Percentiles rank a stretch among this genome's conserved stretches.
Evolutionary conservation across 2,797 vertebrate species (phyloP).

Genomic region (Spinus pinus): DNA sequence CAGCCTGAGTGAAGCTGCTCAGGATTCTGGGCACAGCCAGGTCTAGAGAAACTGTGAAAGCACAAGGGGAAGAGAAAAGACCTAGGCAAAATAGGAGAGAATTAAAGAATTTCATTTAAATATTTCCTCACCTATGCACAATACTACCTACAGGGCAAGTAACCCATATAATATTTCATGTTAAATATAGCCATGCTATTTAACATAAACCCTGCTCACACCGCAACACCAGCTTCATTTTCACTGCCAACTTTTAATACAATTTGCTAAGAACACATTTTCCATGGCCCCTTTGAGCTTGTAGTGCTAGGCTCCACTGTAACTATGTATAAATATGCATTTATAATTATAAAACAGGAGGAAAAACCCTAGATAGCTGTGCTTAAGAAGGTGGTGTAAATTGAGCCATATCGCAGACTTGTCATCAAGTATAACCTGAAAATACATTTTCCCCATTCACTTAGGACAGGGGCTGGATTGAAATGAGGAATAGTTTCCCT

Average conservation of each 20-base stretch:
- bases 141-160: not conserved
- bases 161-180: not conserved
- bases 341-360: not conserved
- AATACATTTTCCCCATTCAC: not conserved
- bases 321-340: not conserved
- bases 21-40: constrained; percentile 16
- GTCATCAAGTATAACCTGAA: not conserved
- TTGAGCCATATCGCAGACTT: not conserved
- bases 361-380: not conserved
- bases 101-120: not conserved
- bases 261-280: not conserved
- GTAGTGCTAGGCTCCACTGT: not conserved
- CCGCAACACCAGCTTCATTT: not conserved
- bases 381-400: not conserved
- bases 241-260: not conserved
- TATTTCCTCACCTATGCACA: not conserved
- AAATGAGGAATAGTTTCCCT: not conserved
- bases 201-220: not conserved
- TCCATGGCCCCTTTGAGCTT: not conserved
- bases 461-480: not conserved
- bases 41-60: not conserved
- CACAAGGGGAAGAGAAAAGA: not conserved
- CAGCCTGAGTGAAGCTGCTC: not conserved
- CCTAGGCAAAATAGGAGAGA: not conserved
- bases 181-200: not conserved